These are phyloP conservation scores for Leptinotarsa tumamoca DNA, from an alignment of 2,888 invertebrate species.

Conservation along the genomic window DNA sequence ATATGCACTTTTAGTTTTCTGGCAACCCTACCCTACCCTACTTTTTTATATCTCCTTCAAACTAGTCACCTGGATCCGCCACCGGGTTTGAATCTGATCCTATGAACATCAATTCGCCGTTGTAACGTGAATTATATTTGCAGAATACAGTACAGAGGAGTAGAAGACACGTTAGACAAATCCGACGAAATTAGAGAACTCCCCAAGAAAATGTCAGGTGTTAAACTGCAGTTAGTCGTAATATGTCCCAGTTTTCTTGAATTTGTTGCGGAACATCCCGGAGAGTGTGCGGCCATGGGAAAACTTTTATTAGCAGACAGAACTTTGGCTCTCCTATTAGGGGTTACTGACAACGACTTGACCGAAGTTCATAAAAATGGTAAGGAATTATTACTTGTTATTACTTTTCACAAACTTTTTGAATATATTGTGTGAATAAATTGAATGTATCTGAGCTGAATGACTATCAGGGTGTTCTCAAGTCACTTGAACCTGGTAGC, in stretches of 20 bases:
- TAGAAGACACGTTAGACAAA: slow-evolving; percentile 74
- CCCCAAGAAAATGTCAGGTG: slow-evolving; percentile 72
- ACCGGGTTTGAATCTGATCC: no score
- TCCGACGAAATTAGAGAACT: slow-evolving; percentile 68
- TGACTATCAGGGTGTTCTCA: no score
- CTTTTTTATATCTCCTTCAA: no score
- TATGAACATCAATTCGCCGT: neutral
- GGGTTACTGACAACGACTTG: slow-evolving; percentile 80
- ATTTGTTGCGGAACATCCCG: slow-evolving; percentile 71
- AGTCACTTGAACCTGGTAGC: no score
- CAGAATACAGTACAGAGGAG: slow-evolving; percentile 80
- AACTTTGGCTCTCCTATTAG: slow-evolving; percentile 83
- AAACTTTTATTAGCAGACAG: slow-evolving; percentile 77
- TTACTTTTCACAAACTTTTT: neutral
- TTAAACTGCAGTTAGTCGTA: slow-evolving; percentile 84
- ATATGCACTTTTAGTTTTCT: no score
- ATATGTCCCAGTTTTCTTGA: slow-evolving; percentile 82
- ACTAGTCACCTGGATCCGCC: no score
- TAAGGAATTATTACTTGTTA: slow-evolving; percentile 57
- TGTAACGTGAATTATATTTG: slow-evolving; percentile 49
- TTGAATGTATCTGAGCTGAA: neutral
- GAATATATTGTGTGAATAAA: neutral
- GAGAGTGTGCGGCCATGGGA: slow-evolving; percentile 69
- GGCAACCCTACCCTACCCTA: no score
- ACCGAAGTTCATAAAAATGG: slow-evolving; percentile 78